Percentiles rank a stretch among this genome's conserved stretches.
Conservation (phyloP, 2,113 vertebrate species). For the Mionectes macconnelli region DNA sequence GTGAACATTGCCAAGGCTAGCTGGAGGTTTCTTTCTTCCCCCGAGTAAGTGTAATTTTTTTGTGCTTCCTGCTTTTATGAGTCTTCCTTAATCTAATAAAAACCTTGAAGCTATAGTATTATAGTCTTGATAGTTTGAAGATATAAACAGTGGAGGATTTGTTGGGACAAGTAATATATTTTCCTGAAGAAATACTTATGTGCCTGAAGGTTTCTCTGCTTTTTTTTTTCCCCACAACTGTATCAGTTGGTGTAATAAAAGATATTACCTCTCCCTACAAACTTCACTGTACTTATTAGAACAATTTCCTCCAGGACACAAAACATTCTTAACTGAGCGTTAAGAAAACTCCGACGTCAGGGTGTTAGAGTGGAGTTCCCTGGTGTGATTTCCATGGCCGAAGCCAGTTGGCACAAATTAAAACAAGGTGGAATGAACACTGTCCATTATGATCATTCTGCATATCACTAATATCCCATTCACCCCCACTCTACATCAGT, state of each 20-base stretch:
- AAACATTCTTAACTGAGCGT: not conserved
- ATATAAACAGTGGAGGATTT: not conserved
- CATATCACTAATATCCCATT: not conserved
- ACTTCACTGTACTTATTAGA: not conserved
- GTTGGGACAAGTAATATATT: not conserved
- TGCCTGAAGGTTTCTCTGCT: not conserved
- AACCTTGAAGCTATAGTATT: not conserved
- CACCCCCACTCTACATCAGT: fast-evolving
- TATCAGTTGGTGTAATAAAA: conserved; percentile 25
- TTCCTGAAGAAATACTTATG: not conserved
- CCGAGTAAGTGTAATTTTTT: not conserved
- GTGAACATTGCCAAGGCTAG: not conserved
- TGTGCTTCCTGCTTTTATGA: not conserved
- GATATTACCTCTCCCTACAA: not conserved
- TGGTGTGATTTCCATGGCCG: not conserved
- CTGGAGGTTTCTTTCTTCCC: not conserved
- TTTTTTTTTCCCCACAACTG: not conserved
- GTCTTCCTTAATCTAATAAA: not conserved
- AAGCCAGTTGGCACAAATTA: not conserved
- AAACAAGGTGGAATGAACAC: not conserved
- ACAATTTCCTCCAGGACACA: not conserved
- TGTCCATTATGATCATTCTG: not conserved
- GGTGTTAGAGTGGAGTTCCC: not conserved
- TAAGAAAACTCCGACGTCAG: not conserved
- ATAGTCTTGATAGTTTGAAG: not conserved